Evolutionary conservation across 2,797 vertebrate genomes (phyloP).

Genomic region (Sebastes melanostomus): DNA sequence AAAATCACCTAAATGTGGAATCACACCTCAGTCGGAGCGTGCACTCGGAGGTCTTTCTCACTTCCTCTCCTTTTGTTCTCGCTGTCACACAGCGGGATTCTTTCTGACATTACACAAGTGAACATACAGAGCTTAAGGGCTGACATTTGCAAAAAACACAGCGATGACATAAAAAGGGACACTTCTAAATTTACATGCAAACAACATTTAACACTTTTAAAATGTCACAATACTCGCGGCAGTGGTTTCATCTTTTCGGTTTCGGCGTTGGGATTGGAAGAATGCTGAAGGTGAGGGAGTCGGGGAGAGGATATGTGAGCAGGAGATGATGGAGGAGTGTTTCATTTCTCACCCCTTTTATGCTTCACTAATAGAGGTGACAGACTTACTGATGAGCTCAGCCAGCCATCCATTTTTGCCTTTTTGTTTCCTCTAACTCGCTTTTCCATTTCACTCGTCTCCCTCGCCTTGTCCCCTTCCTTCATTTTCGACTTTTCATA

Average conservation of each 20-base stretch:
- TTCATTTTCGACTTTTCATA: background rate
- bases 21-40: background rate
- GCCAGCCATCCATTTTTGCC: background rate
- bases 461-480: background rate
- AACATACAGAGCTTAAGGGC: background rate
- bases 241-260: background rate
- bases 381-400: slow-evolving; percentile 19
- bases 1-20: slow-evolving; percentile 11
- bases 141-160: background rate
- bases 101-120: background rate
- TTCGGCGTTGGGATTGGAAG: background rate
- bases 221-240: background rate
- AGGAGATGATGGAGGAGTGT: slow-evolving; percentile 22
- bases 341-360: slow-evolving; percentile 24
- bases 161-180: slow-evolving; percentile 22
- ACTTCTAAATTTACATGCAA: slow-evolving; percentile 30
- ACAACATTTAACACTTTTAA: slow-evolving; percentile 13
- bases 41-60: slow-evolving; percentile 3
- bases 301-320: background rate
- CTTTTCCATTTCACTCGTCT: background rate
- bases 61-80: slow-evolving; percentile 7
- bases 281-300: background rate
- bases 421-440: slow-evolving; percentile 1
- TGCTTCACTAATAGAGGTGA: slow-evolving; percentile 30
- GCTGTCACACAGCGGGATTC: background rate